These are phyloP conservation scores for Sceliomorpha sp. DNA, from an alignment of 2,888 invertebrate genomes.

Conservation along the genomic window DNA sequence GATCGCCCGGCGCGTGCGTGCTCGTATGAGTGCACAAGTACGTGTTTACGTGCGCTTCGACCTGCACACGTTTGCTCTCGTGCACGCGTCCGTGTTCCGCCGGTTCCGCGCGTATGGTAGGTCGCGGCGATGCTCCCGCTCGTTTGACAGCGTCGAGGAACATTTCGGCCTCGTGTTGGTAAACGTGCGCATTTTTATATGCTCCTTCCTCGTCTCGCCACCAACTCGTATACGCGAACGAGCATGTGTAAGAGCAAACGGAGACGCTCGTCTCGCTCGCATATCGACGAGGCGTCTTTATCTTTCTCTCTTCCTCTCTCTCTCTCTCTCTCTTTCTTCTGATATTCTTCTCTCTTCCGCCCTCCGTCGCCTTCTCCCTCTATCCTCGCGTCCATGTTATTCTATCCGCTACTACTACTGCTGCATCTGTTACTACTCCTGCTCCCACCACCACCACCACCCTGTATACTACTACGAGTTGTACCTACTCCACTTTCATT, in stretches of 20 bases:
- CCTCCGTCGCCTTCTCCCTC: conserved; percentile 16
- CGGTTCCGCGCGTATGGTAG: conserved; percentile 42
- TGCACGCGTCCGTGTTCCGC: conserved; percentile 39
- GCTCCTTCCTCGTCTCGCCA: conserved; percentile 8
- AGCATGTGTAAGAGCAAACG: conserved; percentile 55
- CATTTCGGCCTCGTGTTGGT: conserved; percentile 12
- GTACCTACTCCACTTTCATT: conserved; percentile 77
- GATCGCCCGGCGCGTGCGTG: conserved; percentile 65
- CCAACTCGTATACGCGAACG: conserved; percentile 29
- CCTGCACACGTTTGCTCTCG: conserved; percentile 21
- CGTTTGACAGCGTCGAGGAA: no score
- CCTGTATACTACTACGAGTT: conserved; percentile 60
- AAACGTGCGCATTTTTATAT: conserved; percentile 37
- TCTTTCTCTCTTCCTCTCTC: conserved; percentile 47
- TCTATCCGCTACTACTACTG: conserved; percentile 54
- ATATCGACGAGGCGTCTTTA: conserved; percentile 66
- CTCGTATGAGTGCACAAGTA: conserved; percentile 39
- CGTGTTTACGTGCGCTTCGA: no score
- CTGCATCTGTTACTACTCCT: conserved; percentile 49
- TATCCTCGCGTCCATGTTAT: conserved; percentile 39
- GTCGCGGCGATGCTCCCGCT: conserved; percentile 27
- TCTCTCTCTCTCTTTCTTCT: conserved; percentile 54
- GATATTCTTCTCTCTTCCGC: conserved; percentile 43
- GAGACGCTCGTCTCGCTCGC: conserved; percentile 67
- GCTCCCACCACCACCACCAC: conserved; percentile 51